These are phyloP conservation scores for Drosophila setosimentum DNA, from an alignment of 2,888 invertebrate species.

Conservation along the genomic window DNA sequence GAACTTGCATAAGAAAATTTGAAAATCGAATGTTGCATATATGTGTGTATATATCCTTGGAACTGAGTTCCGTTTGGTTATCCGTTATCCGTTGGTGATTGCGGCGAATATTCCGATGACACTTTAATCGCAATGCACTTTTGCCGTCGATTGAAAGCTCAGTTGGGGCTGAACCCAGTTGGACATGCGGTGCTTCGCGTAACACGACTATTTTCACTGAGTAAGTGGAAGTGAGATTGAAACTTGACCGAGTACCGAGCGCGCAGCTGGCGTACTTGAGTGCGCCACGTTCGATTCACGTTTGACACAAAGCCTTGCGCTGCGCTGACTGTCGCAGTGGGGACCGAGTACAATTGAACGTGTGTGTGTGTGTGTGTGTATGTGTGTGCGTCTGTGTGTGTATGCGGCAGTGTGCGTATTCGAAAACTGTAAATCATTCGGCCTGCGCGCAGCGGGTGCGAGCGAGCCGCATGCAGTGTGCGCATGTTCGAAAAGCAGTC, in stretches of 20 bases:
- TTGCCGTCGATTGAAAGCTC: conserved; percentile 30
- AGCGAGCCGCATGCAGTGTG: conserved; percentile 50
- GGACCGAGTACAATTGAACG: conserved; percentile 28
- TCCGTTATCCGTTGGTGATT: conserved; percentile 27
- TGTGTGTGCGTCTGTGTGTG: conserved; percentile 26
- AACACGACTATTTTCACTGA: conserved; percentile 36
- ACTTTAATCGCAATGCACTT: conserved; percentile 7
- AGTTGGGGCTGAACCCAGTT: conserved; percentile 45
- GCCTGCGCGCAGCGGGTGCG: conserved; percentile 38
- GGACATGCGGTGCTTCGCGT: conserved; percentile 30
- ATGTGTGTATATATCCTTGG: conserved; percentile 15
- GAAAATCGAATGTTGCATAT: conserved; percentile 25
- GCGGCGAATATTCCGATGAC: conserved; percentile 37
- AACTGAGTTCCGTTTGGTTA: conserved; percentile 25
- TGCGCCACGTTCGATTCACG: conserved; percentile 80
- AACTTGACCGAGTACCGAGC: conserved; percentile 67
- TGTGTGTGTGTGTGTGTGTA: conserved; percentile 19
- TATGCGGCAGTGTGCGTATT: conserved; percentile 54
- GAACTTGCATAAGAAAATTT: conserved; percentile 6
- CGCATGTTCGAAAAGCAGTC: conserved; percentile 60
- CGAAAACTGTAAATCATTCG: conserved; percentile 82
- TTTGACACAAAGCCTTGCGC: conserved; percentile 65
- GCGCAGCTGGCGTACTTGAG: conserved; percentile 77
- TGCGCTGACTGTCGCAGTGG: conserved; percentile 26
- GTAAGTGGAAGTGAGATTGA: conserved; percentile 21